phyloP scores from a whole-genome alignment of 2,113 vertebrate species.

The Hippocampus abdominalis region DNA sequence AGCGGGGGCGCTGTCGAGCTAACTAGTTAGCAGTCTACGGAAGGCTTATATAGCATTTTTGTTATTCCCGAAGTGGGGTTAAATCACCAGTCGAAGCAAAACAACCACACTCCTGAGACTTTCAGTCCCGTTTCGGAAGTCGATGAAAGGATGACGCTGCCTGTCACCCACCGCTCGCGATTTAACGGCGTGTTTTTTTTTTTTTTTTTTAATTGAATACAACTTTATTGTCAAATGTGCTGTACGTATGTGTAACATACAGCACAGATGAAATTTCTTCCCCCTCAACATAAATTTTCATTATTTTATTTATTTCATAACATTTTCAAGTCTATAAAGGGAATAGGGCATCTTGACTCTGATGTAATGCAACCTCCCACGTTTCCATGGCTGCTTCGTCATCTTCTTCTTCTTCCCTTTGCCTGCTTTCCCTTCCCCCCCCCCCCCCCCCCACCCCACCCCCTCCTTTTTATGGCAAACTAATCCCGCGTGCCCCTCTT shows the following conservation, averaged over 20 bases:
- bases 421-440: slow-evolving; percentile 22
- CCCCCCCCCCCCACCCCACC: slow-evolving; percentile 16
- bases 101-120: not conserved
- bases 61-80: not conserved
- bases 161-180: not conserved
- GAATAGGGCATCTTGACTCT: not conserved
- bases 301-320: too few relatives aligned
- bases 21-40: not conserved
- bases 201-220: too few relatives aligned
- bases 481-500: slow-evolving; percentile 81
- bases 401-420: too few relatives aligned
- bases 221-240: too few relatives aligned
- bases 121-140: not conserved
- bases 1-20: not conserved
- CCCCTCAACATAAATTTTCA: too few relatives aligned
- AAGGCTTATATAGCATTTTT: not conserved
- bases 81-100: not conserved
- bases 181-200: not conserved
- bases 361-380: not conserved
- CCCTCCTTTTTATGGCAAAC: slow-evolving; percentile 64
- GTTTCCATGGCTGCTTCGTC: not conserved
- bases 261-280: too few relatives aligned
- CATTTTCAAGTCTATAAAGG: slow-evolving; percentile 10
- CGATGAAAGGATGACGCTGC: not conserved
- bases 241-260: too few relatives aligned